Base-by-base conservation (phyloP, 1,140 invertebrate species). In the Trachymyrmex septentrionalis region DNA sequence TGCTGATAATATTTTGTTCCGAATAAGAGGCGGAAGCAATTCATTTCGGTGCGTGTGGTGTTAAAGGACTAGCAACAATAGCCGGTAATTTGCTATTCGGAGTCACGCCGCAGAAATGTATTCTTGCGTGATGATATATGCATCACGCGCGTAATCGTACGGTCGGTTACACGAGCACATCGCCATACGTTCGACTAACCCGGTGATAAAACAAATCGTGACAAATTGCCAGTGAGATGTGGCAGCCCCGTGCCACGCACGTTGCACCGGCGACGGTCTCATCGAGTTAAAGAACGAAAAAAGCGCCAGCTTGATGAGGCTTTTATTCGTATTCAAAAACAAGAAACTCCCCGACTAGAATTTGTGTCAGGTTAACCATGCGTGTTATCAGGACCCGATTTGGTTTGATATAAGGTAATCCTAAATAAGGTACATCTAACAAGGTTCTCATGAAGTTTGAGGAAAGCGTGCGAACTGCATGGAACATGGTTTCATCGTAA, bases 201-300 rank as follows among this genome's bases (percentile, higher is more conserved):
- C 53, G 50, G 59, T 81, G 76, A 86, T 86, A 81, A 86, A 86
- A 85, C 48, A 85, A 85, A 67, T 85, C 59, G 75, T 85, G 82
- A 85, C 73, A 78, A 78, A 85, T 85, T 85, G 73, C 82, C 73
- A 59, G 73, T n/a, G 82, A 85, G 82, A 85, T 85, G 69, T 61
- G 67, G 24, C 71, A 53, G 73, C 38, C n/a, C 21, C 50, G 44
- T 21, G 59, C 30, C 72, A 77, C 30, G 73, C 82, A 77, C n/a
- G 77, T 73, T 73, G 67, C 55, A 30, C 21, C 30, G 64, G 6
- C 38, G 53, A 69, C 24, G 38, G 34, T 24, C 48, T 82, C 55
- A 30, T 55, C 55, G 69, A 27, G 38, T 73, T 73, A 61, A 72
- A 61, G 44, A 44, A 48, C 19, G 24, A 44, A 48, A 82, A 82